These are phyloP conservation scores for Drosophila ironensis DNA, from an alignment of 1,140 invertebrate genomes.

Conservation along the genomic window DNA sequence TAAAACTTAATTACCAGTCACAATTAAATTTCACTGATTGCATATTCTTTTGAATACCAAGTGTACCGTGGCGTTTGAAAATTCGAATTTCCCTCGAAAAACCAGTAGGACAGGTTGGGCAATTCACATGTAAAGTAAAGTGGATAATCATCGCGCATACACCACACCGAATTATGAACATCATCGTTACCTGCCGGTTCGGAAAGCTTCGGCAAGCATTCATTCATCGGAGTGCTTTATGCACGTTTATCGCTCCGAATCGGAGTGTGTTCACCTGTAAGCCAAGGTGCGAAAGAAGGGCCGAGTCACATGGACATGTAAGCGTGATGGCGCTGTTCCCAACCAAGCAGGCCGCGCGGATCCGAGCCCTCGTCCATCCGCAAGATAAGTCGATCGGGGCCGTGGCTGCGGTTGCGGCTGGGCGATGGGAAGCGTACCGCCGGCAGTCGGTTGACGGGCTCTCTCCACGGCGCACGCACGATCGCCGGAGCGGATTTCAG, in stretches of 20 bases:
- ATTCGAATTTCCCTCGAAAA: constrained; percentile 3
- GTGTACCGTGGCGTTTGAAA: background rate
- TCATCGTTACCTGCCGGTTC: constrained; percentile 12
- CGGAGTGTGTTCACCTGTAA: constrained; percentile 18
- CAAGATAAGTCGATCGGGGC: constrained; percentile 22
- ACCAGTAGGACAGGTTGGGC: background rate
- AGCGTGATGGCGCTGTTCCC: constrained; percentile 31
- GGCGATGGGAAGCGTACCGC: background rate
- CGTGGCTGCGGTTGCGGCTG: background rate
- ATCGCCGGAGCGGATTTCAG: constrained; percentile 33
- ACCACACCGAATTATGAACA: background rate
- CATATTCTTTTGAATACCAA: background rate
- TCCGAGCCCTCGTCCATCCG: constrained; percentile 1
- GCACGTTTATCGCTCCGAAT: constrained; percentile 1
- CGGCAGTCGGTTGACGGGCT: constrained; percentile 39
- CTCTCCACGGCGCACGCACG: constrained; percentile 41
- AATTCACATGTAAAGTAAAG: background rate
- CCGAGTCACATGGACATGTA: constrained; percentile 22
- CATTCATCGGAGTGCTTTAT: constrained; percentile 16
- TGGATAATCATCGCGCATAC: background rate
- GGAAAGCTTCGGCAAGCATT: background rate
- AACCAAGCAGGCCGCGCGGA: background rate
- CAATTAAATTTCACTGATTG: too few species aligned
- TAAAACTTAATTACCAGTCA: background rate
- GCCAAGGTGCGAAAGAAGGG: background rate